Evolutionary conservation across 1,140 invertebrate species (phyloP), one percentile per base, ranked within the genome.

Genomic region (Drosophila navojoa): DNA sequence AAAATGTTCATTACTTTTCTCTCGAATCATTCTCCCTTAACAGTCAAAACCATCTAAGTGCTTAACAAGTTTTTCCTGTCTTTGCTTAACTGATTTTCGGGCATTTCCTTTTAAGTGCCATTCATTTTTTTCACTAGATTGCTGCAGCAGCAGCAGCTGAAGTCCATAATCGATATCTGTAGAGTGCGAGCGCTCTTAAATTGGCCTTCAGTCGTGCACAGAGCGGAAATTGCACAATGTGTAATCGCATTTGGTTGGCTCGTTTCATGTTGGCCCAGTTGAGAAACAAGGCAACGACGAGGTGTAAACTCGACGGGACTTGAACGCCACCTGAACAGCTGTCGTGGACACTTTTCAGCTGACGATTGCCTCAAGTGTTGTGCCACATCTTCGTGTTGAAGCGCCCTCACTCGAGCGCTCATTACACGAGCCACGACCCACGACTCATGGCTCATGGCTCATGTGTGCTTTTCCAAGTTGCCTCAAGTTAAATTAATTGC

Each of bases 401-500:
- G 58, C 44, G 62, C 35, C 38, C 29, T 61, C 64, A 75, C 58
- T 60, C 67, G 52, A 49, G 13, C 47, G 54, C 71, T 61, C 62
- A 72, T 80, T 77, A 81, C 38, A 44, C 66, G 38, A 53, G 4
- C 35, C 22, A 32, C 55, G 22, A 11, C 35, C 13, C 57, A 64
- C 13, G 38, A 13, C 4, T 32, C 47, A 49, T 44, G 9, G n/a
- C 45, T 27, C 57, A 64, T 15, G 38, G 15, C 6, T 32, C 47
- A 52, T 44, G 9, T 47, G 45, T 15, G 42, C 27, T 29, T 45
- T 58, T 38, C 40, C 11, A 27, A 29, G 38, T 42, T 27, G 54
- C 16, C 54, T 32, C 35, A 45, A 50, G 29, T 66, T 64, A 72
- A 84, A 85, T 84, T 80, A 84, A 84, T 81, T 81, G 67, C 75